Evolutionary conservation across 2,888 invertebrate species (phyloP).

Genomic region (Megalurothrips usitatus): DNA sequence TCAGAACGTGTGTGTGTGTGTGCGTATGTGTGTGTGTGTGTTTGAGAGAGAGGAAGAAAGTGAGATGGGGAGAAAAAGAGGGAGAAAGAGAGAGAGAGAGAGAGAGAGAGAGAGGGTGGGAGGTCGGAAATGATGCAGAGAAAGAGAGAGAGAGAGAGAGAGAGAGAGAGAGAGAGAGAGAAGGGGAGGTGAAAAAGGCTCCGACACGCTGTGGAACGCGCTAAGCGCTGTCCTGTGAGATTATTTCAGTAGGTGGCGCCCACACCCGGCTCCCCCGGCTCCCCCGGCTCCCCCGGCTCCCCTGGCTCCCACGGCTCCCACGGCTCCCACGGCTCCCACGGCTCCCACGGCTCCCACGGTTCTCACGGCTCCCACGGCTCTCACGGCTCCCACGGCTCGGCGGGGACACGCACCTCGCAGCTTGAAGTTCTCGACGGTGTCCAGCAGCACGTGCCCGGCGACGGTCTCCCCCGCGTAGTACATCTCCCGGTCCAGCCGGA

Average conservation of each 20-base stretch:
- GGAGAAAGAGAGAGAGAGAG: no score
- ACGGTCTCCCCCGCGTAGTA: constrained; percentile 71
- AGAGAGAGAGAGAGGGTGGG: no score
- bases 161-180: no score
- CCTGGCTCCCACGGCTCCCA: neutral
- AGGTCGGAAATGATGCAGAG: neutral
- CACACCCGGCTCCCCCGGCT: neutral
- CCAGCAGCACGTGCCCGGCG: constrained; percentile 61
- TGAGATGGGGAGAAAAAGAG: neutral
- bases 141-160: neutral
- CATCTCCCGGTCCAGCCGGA: constrained; percentile 66
- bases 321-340: neutral
- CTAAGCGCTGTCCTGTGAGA: neutral
- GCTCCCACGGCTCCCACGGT: neutral
- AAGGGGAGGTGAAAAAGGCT: no score
- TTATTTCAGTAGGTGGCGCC: neutral
- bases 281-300: no score
- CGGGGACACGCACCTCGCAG: constrained; percentile 57
- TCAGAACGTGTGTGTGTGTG: no score
- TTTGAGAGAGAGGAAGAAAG: no score
- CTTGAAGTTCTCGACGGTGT: constrained; percentile 70
- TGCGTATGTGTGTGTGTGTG: no score
- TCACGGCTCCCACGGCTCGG: neutral
- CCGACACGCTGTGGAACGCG: neutral
- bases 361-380: neutral